Evolutionary conservation across 2,113 vertebrate species (phyloP), one percentile per base, ranked within the genome.

Genomic region (Shinisaurus crocodilurus): DNA sequence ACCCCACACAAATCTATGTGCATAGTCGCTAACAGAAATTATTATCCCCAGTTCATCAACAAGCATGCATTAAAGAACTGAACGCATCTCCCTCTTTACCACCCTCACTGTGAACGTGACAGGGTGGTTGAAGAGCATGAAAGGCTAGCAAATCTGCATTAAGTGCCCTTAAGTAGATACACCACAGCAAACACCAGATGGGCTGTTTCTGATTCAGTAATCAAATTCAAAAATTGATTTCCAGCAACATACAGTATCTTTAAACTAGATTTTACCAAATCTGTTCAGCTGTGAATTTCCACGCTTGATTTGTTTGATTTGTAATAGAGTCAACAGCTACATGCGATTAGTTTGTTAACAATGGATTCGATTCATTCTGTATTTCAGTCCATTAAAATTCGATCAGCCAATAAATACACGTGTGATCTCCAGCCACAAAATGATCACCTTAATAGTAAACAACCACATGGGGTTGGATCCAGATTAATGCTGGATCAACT

Each of bases 171-270:
- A 67, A 86, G 13, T n/a, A 25, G 69, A 34, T 37, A 74, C 5
- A 37, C 16, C 57, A 74, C 23, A 5, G 20, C 69, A 75, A 75
- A 60, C 50, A 60, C 70, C 50, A 87, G n/a, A 40, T 63, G 54
- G 86, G 57, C 37, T 87, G 63, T 80, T 65, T 65, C 43, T 88
- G 29, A 67, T 79, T 79, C 40, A 48, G 43, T 67, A 67, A 77
- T 45, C 57, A 87, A 77, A 65, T 88, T 67, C 75, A 77, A 63
- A 79, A 63, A 87, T 34, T 2, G 65, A 87, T 77, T 87, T 79
- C 16, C 60, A 79, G 75, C 29, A 63, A 77, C 27, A 43, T 72
- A 6, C 48, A 25, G 34, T 54, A n/a, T 63, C 74, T 45, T 77
- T 87, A 43, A 54, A 87, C 25, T 63, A 40, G 54, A 43, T 85